Percentiles rank a stretch among this genome's conserved stretches.
Evolutionary conservation across 2,888 invertebrate genomes (phyloP).

Genomic region (Thymelicus acteon): DNA sequence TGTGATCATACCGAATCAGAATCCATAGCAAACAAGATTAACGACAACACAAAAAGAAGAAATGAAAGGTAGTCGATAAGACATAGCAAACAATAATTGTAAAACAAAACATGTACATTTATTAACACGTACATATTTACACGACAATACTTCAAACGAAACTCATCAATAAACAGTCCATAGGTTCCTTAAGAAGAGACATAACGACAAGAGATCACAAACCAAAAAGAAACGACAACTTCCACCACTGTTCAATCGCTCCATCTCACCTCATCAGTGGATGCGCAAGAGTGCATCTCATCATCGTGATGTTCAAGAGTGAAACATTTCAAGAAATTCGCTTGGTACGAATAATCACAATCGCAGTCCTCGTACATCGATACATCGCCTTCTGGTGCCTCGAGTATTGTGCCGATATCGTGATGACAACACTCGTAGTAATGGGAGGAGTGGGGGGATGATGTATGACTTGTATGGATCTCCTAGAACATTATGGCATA

Average conservation of each 20-base stretch:
- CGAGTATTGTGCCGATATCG: conserved; percentile 75
- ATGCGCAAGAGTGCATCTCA: conserved; percentile 51
- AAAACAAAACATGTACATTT: background rate
- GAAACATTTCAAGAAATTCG: conserved; percentile 62
- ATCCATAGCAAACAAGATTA: background rate
- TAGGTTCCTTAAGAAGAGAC: conserved; percentile 6
- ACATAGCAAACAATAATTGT: background rate
- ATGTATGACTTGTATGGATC: conserved; percentile 32
- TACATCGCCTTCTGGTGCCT: conserved; percentile 61
- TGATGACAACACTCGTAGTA: conserved; percentile 61
- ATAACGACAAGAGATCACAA: conserved; percentile 14
- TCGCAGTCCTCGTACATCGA: conserved; percentile 56
- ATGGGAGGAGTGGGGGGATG: conserved; percentile 27
- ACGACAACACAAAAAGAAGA: background rate
- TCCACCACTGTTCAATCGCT: conserved; percentile 41
- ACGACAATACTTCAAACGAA: background rate
- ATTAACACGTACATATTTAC: background rate
- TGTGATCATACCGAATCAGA: background rate
- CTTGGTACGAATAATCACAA: conserved; percentile 59
- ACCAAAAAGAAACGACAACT: background rate
- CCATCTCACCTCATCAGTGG: conserved; percentile 52
- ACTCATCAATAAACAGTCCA: background rate
- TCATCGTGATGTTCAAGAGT: conserved; percentile 53
- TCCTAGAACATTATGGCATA: conserved; percentile 46
- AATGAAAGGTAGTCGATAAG: too few relatives aligned